Evolutionary conservation across 2,888 invertebrate species (phyloP), one percentile per base, ranked within the genome.

Genomic region (Patella depressa): DNA sequence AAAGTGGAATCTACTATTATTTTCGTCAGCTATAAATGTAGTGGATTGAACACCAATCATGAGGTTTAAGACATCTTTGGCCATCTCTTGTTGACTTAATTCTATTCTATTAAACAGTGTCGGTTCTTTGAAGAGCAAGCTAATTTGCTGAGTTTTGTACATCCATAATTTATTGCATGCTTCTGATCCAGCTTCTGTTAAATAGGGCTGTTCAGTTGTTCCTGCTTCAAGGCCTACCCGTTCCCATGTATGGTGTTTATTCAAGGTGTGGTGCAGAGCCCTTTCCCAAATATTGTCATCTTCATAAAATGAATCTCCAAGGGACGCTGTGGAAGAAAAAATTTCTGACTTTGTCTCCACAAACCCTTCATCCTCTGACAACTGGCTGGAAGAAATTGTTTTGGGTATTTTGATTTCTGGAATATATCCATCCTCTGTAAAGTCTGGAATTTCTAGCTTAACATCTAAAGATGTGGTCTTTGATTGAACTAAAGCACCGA

Each of bases 1-100:
- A 45, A 81, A 81, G 54, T 73, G 54, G 45, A 53, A 72, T 2
- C n/a, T 53, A n/a, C 24, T n/a, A 76, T 80, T 83, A 78, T 89
- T 89, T 82, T 84, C 73, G 75, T 85, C 79, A 11, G 88, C 81
- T 54, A 81, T 80, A 74, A 89, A 89, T 45, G 86, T 85, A 14
- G 81, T 57, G 12, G 90, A 91, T 0, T 89, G 88, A 34, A 90
- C 84, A 29, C 88, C 90, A 69, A 89, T 85, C 76, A 91, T 81
- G 59, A 91, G 83, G 79, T 86, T 83, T 9, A 89, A 75, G 12
- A 89, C 78, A 72, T 90, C 87, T 54, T 83, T 81, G 11, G 88
- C 84, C 9, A 90, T 81, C 59, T 79, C 53, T 1, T 71, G 57
- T 74, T 84, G 80, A 12, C 83, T 80, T 55, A 90, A 77, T 70